These are phyloP conservation scores for Labia minor DNA, from an alignment of 2,888 invertebrate genomes.

Conservation along the genomic window DNA sequence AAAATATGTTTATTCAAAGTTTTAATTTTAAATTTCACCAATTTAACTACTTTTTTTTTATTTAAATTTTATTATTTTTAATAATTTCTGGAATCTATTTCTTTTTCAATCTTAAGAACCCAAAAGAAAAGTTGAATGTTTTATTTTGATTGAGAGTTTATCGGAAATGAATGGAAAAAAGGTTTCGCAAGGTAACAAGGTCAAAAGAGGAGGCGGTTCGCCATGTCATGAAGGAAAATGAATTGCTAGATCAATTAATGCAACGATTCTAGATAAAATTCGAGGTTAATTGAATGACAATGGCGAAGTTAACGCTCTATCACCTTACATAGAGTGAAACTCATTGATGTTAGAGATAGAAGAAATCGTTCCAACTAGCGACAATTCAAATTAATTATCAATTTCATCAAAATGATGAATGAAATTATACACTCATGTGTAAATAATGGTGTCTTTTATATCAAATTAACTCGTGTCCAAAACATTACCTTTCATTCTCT, in stretches of 20 bases:
- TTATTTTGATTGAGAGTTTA: no score
- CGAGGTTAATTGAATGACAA: constrained; percentile 2
- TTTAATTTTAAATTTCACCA: not conserved
- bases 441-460: not conserved
- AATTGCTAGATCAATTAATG: not conserved
- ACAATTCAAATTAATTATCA: not conserved
- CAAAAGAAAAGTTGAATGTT: no score
- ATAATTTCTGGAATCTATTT: no score
- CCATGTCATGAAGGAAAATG: not conserved
- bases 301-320: not conserved
- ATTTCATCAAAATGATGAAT: not conserved
- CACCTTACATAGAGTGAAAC: constrained; percentile 1
- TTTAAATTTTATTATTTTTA: not conserved
- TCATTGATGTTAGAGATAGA: not conserved
- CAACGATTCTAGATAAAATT: not conserved
- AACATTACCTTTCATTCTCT: no score
- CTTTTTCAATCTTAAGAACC: no score
- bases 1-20: no score
- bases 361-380: not conserved
- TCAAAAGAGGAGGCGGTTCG: not conserved
- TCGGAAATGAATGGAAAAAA: no score
- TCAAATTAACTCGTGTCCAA: not conserved
- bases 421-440: not conserved
- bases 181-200: not conserved
- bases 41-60: not conserved